Evolutionary conservation across 2,888 invertebrate species (phyloP).

Genomic region (Trichopria drosophilae): DNA sequence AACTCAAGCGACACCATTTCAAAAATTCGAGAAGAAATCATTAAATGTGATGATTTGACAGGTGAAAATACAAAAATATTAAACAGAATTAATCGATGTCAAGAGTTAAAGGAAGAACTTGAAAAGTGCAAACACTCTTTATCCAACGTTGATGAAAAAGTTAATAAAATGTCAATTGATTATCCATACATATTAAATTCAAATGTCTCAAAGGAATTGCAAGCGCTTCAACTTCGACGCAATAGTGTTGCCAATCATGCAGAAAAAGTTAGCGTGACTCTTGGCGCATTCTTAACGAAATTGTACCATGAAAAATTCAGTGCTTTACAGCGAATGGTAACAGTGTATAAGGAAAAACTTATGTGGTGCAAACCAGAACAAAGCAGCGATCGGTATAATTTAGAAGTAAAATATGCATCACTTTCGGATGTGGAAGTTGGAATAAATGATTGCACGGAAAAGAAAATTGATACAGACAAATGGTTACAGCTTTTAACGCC

Average conservation of each 20-base stretch:
- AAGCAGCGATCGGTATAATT: conserved; percentile 86
- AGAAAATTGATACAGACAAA: conserved; percentile 70
- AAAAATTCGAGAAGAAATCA: conserved; percentile 78
- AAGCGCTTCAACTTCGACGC: conserved; percentile 80
- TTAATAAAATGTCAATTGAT: conserved; percentile 71
- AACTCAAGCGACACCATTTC: conserved; percentile 70
- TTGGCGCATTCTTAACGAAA: conserved; percentile 82
- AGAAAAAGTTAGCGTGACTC: conserved; percentile 73
- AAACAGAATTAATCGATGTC: conserved; percentile 75
- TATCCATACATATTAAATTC: conserved; percentile 81
- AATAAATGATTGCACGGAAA: conserved; percentile 70
- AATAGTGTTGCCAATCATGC: conserved; percentile 78
- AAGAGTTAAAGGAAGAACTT: conserved; percentile 73
- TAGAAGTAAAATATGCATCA: conserved; percentile 86
- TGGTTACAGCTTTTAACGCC: conserved; percentile 72
- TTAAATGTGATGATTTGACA: conserved; percentile 86
- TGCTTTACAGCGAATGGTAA: conserved; percentile 78
- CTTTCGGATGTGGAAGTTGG: conserved; percentile 75
- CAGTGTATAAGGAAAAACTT: conserved; percentile 83
- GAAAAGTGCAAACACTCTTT: conserved; percentile 70
- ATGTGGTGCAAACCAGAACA: conserved; percentile 89
- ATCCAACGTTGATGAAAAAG: conserved; percentile 69
- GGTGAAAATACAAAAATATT: conserved; percentile 85
- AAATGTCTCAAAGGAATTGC: conserved; percentile 78
- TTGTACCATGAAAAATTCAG: conserved; percentile 82